Percentiles rank a stretch among this genome's conserved stretches.
Evolutionary conservation across 2,797 vertebrate genomes (phyloP).

Genomic region (Paguma larvata): DNA sequence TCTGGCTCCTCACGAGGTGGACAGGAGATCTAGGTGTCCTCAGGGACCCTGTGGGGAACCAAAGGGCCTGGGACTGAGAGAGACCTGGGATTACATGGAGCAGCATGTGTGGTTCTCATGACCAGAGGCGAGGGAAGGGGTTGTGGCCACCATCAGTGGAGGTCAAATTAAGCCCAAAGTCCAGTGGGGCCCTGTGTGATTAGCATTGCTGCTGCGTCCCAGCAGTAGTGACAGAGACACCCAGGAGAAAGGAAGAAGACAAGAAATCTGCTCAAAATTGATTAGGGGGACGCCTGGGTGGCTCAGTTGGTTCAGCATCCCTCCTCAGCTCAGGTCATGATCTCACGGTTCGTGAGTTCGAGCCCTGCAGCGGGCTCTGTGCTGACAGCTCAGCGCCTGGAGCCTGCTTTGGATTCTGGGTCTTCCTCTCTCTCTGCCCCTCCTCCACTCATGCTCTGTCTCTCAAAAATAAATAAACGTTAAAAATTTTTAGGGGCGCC

Average conservation of each 20-base stretch:
- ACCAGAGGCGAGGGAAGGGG: neutral
- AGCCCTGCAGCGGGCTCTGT: too few relatives aligned
- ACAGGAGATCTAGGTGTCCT: neutral
- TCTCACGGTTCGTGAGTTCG: too few relatives aligned
- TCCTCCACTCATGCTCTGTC: too few relatives aligned
- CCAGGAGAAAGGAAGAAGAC: neutral
- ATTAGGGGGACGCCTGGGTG: neutral
- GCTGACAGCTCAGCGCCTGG: too few relatives aligned
- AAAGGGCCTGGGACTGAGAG: neutral
- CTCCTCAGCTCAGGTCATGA: too few relatives aligned
- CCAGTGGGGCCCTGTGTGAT: neutral
- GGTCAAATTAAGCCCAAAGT: neutral
- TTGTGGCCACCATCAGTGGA: rapidly evolving
- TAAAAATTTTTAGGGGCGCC: too few relatives aligned
- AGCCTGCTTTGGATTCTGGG: too few relatives aligned
- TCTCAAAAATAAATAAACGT: too few relatives aligned
- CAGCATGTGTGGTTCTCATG: neutral
- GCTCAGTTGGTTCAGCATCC: too few relatives aligned
- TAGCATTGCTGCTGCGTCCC: neutral
- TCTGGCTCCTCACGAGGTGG: neutral
- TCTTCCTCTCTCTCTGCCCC: too few relatives aligned
- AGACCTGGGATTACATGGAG: neutral
- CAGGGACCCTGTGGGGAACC: neutral
- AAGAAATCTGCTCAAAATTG: neutral
- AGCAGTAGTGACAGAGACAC: neutral